phyloP scores from a whole-genome alignment of 2,888 invertebrate genomes.

The Volucella inanis region DNA sequence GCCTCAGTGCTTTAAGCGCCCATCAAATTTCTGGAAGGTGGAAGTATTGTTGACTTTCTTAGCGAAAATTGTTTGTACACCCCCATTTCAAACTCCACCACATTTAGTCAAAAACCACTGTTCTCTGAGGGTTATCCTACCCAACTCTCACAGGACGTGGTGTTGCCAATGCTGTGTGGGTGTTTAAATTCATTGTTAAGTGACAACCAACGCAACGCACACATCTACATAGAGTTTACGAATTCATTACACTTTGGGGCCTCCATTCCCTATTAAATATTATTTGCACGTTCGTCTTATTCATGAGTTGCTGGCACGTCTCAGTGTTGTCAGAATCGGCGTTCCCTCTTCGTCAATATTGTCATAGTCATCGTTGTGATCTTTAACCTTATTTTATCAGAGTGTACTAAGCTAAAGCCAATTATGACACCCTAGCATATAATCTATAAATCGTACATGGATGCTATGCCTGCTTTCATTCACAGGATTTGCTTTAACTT shows the following conservation, averaged over 20 bases:
- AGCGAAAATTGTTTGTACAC: slow-evolving; percentile 11
- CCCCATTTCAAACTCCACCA: slow-evolving; percentile 5
- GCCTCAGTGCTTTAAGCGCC: not conserved
- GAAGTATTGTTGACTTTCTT: slow-evolving; percentile 40
- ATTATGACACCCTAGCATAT: slow-evolving; percentile 11
- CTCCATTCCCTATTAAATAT: slow-evolving; percentile 43
- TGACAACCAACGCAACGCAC: slow-evolving; percentile 33
- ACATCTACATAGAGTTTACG: not conserved
- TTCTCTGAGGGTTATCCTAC: slow-evolving; percentile 1
- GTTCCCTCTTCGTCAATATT: not conserved
- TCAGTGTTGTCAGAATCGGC: slow-evolving; percentile 1
- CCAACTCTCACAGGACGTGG: not conserved
- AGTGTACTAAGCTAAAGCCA: slow-evolving; percentile 26
- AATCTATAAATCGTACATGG: not conserved
- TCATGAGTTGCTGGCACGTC: slow-evolving; percentile 46
- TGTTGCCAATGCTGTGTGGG: slow-evolving; percentile 5
- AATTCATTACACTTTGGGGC: slow-evolving; percentile 40
- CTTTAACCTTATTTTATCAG: not conserved
- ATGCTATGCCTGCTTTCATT: not conserved
- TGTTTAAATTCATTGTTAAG: slow-evolving; percentile 51
- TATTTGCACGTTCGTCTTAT: slow-evolving; percentile 52
- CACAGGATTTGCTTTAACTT: slow-evolving; percentile 30
- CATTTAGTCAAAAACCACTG: not conserved
- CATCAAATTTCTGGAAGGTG: not conserved
- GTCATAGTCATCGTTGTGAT: too few species aligned